A percentile compares a stretch with the other conserved stretches of the same genome.
Evolutionary conservation across 2,888 invertebrate species (phyloP).

Genomic region (Harpalus rubripes): DNA sequence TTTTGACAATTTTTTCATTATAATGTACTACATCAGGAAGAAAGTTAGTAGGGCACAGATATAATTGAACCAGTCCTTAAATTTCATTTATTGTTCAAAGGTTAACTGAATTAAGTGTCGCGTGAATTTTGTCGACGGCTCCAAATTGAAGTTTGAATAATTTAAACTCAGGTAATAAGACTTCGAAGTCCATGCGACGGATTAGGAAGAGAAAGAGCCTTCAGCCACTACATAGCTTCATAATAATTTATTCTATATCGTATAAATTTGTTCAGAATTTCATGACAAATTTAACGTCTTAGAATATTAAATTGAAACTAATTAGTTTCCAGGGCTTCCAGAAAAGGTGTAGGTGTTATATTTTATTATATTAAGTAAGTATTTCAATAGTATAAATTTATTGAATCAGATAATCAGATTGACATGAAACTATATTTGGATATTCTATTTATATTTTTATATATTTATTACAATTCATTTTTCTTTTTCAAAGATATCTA

Average conservation of each 20-base stretch:
- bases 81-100: neutral
- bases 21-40: too few relatives aligned
- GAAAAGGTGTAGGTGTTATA: too few relatives aligned
- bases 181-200: neutral
- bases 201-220: constrained; percentile 38
- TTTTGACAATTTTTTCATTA: too few relatives aligned
- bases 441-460: too few relatives aligned
- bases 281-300: constrained; percentile 36
- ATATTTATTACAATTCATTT: too few relatives aligned
- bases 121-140: neutral
- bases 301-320: constrained; percentile 32
- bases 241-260: constrained; percentile 49
- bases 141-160: constrained; percentile 51
- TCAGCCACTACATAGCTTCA: neutral
- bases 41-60: too few relatives aligned
- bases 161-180: constrained; percentile 38
- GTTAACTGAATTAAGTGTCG: neutral
- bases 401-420: too few relatives aligned
- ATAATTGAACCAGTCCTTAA: neutral
- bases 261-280: constrained; percentile 48
- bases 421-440: too few relatives aligned
- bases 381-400: too few relatives aligned
- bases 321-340: neutral
- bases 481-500: too few relatives aligned
- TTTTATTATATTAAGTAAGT: too few relatives aligned